Evolutionary conservation across 1,140 invertebrate species (phyloP).

Genomic region (Tribolium castaneum): DNA sequence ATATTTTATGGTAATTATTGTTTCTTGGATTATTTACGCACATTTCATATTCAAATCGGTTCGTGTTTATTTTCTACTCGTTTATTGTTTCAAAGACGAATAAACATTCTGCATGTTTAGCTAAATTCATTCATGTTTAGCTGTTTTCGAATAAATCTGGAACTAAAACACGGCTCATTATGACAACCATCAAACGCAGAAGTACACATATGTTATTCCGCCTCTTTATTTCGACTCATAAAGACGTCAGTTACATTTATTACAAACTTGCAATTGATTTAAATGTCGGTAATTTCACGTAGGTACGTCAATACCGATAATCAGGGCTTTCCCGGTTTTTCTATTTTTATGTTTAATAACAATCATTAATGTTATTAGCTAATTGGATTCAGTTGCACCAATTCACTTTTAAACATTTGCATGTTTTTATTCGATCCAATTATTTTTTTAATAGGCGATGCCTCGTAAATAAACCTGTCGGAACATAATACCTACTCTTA

Average conservation of each 20-base stretch:
- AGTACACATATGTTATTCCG: not conserved
- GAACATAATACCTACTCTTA: too few species aligned
- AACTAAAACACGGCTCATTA: not conserved
- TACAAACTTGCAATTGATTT: not conserved
- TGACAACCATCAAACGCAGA: not conserved
- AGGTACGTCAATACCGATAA: not conserved
- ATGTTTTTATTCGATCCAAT: not conserved
- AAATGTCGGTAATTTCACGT: not conserved
- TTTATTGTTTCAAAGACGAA: too few species aligned
- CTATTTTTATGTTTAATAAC: not conserved
- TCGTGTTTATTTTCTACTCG: not conserved
- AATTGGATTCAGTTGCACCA: not conserved
- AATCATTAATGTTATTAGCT: not conserved
- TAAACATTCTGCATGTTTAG: too few species aligned
- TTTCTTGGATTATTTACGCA: not conserved
- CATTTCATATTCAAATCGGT: not conserved
- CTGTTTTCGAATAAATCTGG: too few species aligned
- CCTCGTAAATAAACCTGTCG: too few species aligned
- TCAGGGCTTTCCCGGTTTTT: not conserved
- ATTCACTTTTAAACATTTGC: not conserved
- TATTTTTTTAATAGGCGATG: not conserved
- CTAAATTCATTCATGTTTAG: too few species aligned
- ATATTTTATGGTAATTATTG: constrained; percentile 13
- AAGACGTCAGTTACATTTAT: not conserved
- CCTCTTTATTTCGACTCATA: not conserved